Base-by-base conservation (phyloP, 2,888 invertebrate genomes). In the Oxycera nigricornis region DNA sequence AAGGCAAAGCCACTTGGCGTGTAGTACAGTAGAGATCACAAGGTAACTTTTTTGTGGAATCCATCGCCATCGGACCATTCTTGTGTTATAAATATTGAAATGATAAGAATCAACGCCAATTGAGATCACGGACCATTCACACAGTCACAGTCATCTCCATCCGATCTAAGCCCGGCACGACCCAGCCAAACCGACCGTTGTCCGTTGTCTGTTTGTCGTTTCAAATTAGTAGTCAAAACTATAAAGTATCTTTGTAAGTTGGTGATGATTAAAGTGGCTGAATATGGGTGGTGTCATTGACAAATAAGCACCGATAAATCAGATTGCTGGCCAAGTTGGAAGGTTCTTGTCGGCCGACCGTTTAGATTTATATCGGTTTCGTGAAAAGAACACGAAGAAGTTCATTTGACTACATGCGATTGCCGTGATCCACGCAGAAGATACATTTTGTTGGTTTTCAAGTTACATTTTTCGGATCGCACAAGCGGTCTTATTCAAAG, bases 201-300 rank as follows among this genome's bases (percentile, higher is more conserved):
- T n/a, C 55, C 24, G 55, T 55, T 55, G 55, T 22, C 24, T 22
- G 55, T 55, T 55, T 55, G 20, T 55, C 55, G 17, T 20, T 55
- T 55, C 20, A 55, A 55, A 24, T 24, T 20, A 55, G 22, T 55
- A 62, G 62, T 62, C 28, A 39, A 62, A 65, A 39, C 65, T 70
- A 68, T 35, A 68, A 46, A 50, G 50, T 68, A 68, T 68, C 31
- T 52, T 70, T 30, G 55, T 62, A 50, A n/a, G 68, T 75, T 73
- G 72, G 73, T 75, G 75, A 75, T 73, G 73, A 75, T 75, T 73
- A 73, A 75, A 30, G 35, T 39, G 65, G 70, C 55, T 73, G 72
- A 73, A 73, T 70, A 73, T 55, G 31, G 3, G 22, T 31, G 52
- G 41, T 75, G 75, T 75, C 75, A 75, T 73, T 73, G 75, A 75